Base-by-base conservation (phyloP, 2,888 invertebrate species). In the Sesia apiformis region DNA sequence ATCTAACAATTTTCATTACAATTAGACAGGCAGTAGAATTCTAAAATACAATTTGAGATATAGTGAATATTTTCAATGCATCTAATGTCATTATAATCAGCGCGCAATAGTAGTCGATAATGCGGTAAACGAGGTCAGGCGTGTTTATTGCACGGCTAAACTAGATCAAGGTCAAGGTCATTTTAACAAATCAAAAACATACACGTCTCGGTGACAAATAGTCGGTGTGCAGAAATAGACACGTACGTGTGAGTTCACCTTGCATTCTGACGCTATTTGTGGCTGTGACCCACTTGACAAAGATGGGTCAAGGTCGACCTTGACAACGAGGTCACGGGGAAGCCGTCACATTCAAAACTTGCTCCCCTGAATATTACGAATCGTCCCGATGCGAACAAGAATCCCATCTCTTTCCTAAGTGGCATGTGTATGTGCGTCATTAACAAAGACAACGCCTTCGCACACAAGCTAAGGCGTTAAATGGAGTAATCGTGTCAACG, bases 81-180 rank as follows among this genome's bases (percentile, higher is more conserved):
- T 69, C 71, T 76, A 75, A 78, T 77, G 73, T 72, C 77, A 71
- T 75, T 74, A 74, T 80, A 86, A 86, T 82, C 74, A 81, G 74
- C 70, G 76, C 76, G 70, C 69, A 78, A 80, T 81, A 79, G 72
- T 70, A 76, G 75, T 67, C 78, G 84, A 88, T 87, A 88, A 82
- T 86, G 75, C 74, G 69, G 80, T 81, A 81, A 87, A 86, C 86
- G 88, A 87, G 88, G 88, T 84, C 88, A 86, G 74, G 67, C 69
- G 55, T 62, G 78, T 86, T 86, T 85, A 85, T 82, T 81, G 85
- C 82, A 78, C 69, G 73, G 73, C 76, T 74, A 80, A 88, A 85
- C 74, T 86, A 83, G 88, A 88, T 89, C 88, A 89, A 87, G 88
- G 88, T 89, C 88, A 88, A 87, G 87, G 88, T 86, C 88, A 87